Evolutionary conservation across 1,140 invertebrate species (phyloP).

Genomic region (Hylyphantes graminicola): DNA sequence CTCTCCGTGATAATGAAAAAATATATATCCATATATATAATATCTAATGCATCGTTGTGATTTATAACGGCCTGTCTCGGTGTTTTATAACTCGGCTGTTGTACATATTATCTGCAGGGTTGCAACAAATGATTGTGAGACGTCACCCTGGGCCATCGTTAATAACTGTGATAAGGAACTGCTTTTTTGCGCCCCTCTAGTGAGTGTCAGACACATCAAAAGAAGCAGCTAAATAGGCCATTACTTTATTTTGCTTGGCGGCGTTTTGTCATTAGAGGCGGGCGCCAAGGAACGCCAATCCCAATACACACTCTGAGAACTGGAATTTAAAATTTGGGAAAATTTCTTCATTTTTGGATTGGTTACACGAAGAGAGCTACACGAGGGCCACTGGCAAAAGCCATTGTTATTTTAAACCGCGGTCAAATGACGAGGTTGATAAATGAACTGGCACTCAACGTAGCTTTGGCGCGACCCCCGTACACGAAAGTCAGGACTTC

Average conservation of each 20-base stretch:
- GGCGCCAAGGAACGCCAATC: not conserved
- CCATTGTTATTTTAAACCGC: too few species aligned
- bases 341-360: too few species aligned
- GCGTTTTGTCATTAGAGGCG: conserved; percentile 60
- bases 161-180: conserved; percentile 60
- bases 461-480: too few species aligned
- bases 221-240: conserved; percentile 60
- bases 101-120: conserved; percentile 59
- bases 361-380: too few species aligned
- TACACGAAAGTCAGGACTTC: too few species aligned
- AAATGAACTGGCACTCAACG: too few species aligned
- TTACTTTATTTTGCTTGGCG: conserved; percentile 61
- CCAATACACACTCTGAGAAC: too few species aligned
- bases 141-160: conserved; percentile 59
- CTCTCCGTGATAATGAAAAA: conserved; percentile 48
- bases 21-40: conserved; percentile 55
- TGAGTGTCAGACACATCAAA: conserved; percentile 58
- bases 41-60: conserved; percentile 57
- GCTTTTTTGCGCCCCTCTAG: conserved; percentile 44
- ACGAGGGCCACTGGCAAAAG: too few species aligned
- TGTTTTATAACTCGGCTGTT: conserved; percentile 59
- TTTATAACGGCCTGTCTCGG: conserved; percentile 54
- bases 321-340: too few species aligned
- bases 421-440: too few species aligned
- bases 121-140: conserved; percentile 58